Conservation (phyloP, 2,888 invertebrate species). For the Pelosia muscerda region DNA sequence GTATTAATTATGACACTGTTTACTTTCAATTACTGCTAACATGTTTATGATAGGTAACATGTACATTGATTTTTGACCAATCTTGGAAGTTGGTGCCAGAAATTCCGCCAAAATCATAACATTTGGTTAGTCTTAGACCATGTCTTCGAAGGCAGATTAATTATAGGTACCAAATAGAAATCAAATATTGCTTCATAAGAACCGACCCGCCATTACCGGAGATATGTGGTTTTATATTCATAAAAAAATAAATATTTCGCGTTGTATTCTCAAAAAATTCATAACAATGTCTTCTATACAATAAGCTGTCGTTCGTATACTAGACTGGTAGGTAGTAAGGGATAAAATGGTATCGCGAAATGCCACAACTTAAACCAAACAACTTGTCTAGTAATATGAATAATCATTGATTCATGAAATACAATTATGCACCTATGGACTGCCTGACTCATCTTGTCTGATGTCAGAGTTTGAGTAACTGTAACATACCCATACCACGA, state of each 20-base stretch:
- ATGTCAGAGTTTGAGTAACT: not conserved
- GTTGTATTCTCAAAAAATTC: not conserved
- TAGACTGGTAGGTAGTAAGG: not conserved
- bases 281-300: not conserved
- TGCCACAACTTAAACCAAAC: not conserved
- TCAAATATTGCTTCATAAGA: not conserved
- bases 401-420: not conserved
- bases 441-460: not conserved
- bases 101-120: not conserved
- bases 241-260: constrained; percentile 1
- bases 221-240: not conserved
- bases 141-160: not conserved
- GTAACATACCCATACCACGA: not conserved
- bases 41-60: not conserved
- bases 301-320: not conserved
- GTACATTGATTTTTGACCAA: not conserved
- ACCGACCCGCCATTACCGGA: not conserved
- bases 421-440: not conserved
- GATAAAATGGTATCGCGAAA: not conserved
- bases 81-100: not conserved
- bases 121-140: not conserved
- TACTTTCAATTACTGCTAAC: not conserved
- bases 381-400: not conserved
- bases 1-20: not conserved
- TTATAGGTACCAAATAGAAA: not conserved